These are phyloP conservation scores for Eilema sororculum DNA, from an alignment of 2,888 invertebrate genomes.

Conservation along the genomic window DNA sequence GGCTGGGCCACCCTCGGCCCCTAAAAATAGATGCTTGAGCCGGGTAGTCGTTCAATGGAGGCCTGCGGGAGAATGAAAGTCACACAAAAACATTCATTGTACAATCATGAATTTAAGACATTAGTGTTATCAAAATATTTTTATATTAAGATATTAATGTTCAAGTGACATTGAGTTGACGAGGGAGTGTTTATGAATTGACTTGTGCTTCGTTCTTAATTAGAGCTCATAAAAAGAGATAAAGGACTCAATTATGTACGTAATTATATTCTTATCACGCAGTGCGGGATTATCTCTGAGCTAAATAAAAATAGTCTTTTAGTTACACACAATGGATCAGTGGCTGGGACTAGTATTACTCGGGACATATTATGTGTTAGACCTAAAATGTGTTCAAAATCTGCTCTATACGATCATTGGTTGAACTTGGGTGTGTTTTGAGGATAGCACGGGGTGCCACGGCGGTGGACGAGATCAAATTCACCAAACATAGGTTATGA, in stretches of 20 bases:
- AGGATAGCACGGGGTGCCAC: too few species aligned
- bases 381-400: too few species aligned
- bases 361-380: too few species aligned
- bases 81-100: slow-evolving; percentile 18
- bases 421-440: too few species aligned
- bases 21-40: slow-evolving; percentile 81
- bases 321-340: slow-evolving; percentile 26
- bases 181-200: not conserved
- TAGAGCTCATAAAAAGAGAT: too few species aligned
- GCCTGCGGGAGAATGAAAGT: slow-evolving; percentile 43
- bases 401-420: too few species aligned
- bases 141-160: not conserved
- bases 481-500: too few species aligned
- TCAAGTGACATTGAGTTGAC: not conserved
- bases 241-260: too few species aligned
- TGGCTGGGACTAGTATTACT: slow-evolving; percentile 12
- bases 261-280: slow-evolving; percentile 37
- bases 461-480: too few species aligned
- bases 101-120: not conserved
- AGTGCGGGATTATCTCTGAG: slow-evolving; percentile 32
- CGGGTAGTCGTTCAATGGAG: slow-evolving; percentile 82
- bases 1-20: slow-evolving; percentile 62
- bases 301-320: slow-evolving; percentile 53
- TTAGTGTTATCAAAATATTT: not conserved
- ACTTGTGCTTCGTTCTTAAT: too few species aligned